Evolutionary conservation across 2,797 vertebrate genomes (phyloP), one percentile per base, ranked within the genome.

Genomic region (Platalea minor): DNA sequence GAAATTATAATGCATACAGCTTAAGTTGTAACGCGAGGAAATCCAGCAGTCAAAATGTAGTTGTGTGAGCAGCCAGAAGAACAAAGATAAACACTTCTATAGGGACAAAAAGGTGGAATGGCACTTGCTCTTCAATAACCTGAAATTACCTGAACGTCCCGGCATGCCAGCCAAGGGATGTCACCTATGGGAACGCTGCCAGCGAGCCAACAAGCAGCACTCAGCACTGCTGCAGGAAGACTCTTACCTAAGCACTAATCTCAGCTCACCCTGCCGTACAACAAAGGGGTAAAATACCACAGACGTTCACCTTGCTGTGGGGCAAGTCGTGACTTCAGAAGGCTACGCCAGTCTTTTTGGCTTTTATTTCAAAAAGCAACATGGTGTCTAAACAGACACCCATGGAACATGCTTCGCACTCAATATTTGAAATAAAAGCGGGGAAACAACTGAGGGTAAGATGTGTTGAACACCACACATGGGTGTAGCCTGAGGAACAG

Each of bases 341-440:
- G 61, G 43, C 60, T 83, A 54, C 83, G 57, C 16, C 4, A 19
- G 45, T 0, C 57, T 64, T 35, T 29, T n/a, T 48, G 63, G 60
- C 46, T 88, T 74, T 72, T 50, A 24, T 26, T 77, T 56, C 31
- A 29, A 39, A 87, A 82, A 57, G 75, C 33, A 35, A 37, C 31
- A 18, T 0, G 2, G 64, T 45, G n/a, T 31, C 85, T 74, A 13
- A 83, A 31, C 57, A 91, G 89, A 39, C n/a, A 64, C 4, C 13
- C 35, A 17, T 2, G 1, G 45, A 2, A 70, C n/a, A 13, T 2
- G 9, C 50, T 37, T 50, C 0, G 5, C 48, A 16, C 20, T 59
- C 61, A 11, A 0, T 2, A 63, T 31, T 13, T 61, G 37, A 85
- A 21, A 60, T 4, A 17, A 8, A 88, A 93, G 35, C 0, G 15